phyloP scores from a whole-genome alignment of 1,140 invertebrate genomes.

The Drosophila setifemur region DNA sequence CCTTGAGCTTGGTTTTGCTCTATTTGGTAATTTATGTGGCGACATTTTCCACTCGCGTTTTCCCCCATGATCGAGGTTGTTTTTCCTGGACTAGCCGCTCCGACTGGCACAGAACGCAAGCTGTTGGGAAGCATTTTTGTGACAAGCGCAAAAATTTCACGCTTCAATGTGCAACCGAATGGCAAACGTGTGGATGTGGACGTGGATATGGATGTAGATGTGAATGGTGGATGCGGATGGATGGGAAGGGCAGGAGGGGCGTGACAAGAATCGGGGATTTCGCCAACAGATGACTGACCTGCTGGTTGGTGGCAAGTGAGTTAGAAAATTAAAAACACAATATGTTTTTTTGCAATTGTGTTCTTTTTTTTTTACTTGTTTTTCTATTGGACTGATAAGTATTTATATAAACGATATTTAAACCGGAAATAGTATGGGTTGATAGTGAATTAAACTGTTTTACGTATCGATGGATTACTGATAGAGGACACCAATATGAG shows the following conservation, averaged over 20 bases:
- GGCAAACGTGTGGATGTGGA: slow-evolving; percentile 15
- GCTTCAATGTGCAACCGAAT: slow-evolving; percentile 65
- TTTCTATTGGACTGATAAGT: no score
- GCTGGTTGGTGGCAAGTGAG: slow-evolving; percentile 15
- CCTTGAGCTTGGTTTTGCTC: slow-evolving; percentile 35
- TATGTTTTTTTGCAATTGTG: slow-evolving; percentile 55
- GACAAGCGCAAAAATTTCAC: slow-evolving; percentile 77
- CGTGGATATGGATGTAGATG: no score
- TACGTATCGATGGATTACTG: no score
- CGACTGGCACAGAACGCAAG: slow-evolving; percentile 37
- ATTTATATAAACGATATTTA: no score
- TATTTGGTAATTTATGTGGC: slow-evolving; percentile 74
- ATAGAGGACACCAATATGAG: no score
- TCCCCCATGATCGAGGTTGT: slow-evolving; percentile 1
- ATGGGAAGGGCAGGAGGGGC: background rate
- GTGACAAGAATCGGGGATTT: slow-evolving; percentile 2
- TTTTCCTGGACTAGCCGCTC: slow-evolving; percentile 31
- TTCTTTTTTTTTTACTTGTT: slow-evolving; percentile 9
- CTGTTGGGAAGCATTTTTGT: slow-evolving; percentile 75
- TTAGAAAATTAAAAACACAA: slow-evolving; percentile 61
- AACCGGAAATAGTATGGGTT: no score
- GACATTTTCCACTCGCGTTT: slow-evolving; percentile 27
- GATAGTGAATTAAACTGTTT: no score
- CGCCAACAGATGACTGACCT: slow-evolving; percentile 37
- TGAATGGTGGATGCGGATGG: no score